Conservation (phyloP, 2,888 invertebrate genomes). For the Amphipoea oculea region DNA sequence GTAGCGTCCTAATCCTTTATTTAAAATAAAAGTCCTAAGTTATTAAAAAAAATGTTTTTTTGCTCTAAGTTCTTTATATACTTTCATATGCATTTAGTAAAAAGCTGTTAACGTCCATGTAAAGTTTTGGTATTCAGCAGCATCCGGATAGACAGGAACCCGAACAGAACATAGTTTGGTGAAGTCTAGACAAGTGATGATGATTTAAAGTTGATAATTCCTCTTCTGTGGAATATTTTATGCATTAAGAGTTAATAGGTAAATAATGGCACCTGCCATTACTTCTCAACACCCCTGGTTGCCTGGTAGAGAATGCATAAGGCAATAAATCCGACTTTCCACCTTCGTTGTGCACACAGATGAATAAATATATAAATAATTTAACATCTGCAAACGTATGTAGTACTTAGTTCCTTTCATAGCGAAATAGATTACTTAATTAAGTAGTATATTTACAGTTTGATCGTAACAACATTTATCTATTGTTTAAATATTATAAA, state of each 20-base stretch:
- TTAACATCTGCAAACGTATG: background rate
- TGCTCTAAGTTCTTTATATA: too few relatives aligned
- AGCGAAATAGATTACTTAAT: background rate
- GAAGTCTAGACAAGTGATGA: too few relatives aligned
- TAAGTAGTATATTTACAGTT: conserved; percentile 3
- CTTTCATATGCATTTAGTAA: too few relatives aligned
- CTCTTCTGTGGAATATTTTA: background rate
- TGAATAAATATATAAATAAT: background rate
- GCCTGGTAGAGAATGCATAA: background rate
- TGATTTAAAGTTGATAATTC: background rate
- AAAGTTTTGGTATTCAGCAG: background rate
- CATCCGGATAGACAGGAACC: too few relatives aligned
- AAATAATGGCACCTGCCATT: background rate
- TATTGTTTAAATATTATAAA: conserved; percentile 25
- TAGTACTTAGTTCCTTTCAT: conserved; percentile 3
- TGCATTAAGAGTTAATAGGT: background rate
- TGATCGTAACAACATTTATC: background rate
- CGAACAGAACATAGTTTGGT: background rate
- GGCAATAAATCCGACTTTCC: background rate
- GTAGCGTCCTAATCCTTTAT: too few relatives aligned
- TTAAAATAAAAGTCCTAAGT: too few relatives aligned
- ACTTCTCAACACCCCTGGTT: background rate
- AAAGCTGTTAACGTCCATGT: background rate
- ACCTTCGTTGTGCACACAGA: background rate
- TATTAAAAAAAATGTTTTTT: too few relatives aligned